Conservation (phyloP, 2,113 vertebrate species). For the Miniopterus natalensis region DNA sequence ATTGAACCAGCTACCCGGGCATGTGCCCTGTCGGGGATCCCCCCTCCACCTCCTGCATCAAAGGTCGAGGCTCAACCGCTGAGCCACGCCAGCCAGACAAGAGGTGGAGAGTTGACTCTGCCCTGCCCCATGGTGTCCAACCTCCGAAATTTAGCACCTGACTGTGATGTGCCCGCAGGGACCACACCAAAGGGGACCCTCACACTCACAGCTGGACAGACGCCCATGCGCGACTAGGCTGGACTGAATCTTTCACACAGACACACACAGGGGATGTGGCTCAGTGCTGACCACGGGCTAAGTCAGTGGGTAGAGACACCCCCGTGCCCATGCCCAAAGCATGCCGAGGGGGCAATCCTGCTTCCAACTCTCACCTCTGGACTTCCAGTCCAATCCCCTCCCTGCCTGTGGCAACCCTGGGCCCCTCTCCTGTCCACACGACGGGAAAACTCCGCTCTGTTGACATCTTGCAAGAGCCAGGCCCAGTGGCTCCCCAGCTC, state of each 20-base stretch:
- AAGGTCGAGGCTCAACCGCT: too few relatives aligned
- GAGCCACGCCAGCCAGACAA: too few relatives aligned
- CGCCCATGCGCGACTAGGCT: fast-evolving
- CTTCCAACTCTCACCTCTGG: neutral
- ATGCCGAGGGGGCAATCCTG: neutral
- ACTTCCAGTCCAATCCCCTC: neutral
- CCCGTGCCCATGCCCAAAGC: neutral
- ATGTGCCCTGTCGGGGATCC: too few relatives aligned
- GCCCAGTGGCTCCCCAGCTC: fast-evolving
- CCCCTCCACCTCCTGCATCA: too few relatives aligned
- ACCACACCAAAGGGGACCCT: too few relatives aligned
- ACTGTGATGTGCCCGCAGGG: too few relatives aligned
- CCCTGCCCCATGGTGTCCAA: fast-evolving
- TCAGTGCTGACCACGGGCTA: neutral
- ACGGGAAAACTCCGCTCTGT: neutral
- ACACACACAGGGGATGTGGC: too few relatives aligned
- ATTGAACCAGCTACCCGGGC: too few relatives aligned
- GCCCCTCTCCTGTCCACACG: neutral
- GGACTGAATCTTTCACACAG: too few relatives aligned
- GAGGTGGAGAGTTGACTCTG: fast-evolving
- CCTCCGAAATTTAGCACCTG: neutral
- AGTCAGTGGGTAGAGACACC: neutral
- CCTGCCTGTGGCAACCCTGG: neutral
- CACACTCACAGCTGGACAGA: too few relatives aligned
- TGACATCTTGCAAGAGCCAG: neutral